Conservation (phyloP, 2,888 invertebrate genomes). For the Eristalinus sepulchralis region DNA sequence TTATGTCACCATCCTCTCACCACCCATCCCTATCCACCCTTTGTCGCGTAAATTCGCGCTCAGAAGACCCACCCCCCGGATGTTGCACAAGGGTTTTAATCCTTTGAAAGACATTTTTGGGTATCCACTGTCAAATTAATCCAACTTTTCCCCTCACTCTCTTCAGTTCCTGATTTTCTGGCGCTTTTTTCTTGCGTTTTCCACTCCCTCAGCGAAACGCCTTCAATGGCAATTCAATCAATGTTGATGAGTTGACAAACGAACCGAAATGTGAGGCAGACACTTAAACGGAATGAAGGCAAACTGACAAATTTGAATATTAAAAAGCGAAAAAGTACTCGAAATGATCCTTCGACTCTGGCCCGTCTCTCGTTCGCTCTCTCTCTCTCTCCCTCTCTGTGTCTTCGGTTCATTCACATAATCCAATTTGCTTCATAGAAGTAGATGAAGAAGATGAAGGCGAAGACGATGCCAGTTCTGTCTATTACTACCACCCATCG, state of each 20-base stretch:
- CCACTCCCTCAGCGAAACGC: not conserved
- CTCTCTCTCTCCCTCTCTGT: slow-evolving; percentile 14
- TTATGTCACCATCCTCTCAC: slow-evolving; percentile 45
- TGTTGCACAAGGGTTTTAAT: slow-evolving; percentile 51
- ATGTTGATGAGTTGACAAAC: slow-evolving; percentile 68
- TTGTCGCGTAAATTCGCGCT: not conserved
- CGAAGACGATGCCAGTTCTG: not conserved
- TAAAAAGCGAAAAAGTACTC: slow-evolving; percentile 64
- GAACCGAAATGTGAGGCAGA: slow-evolving; percentile 41
- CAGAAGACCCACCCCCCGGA: not conserved
- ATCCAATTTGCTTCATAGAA: slow-evolving; percentile 64
- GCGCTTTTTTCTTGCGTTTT: not conserved
- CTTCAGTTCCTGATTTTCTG: not conserved
- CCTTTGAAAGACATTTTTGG: slow-evolving; percentile 47
- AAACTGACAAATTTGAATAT: slow-evolving; percentile 67
- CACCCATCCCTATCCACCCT: not conserved
- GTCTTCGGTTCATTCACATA: slow-evolving; percentile 35
- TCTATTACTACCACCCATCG: not conserved
- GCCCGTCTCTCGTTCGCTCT: not conserved
- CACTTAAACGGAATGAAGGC: slow-evolving; percentile 2
- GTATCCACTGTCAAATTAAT: slow-evolving; percentile 61
- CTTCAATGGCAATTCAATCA: slow-evolving; percentile 63
- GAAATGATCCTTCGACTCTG: not conserved
- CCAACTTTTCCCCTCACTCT: slow-evolving; percentile 13
- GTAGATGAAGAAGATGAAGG: not conserved